Conservation (phyloP, 64 coral and sea anemone species). For the Pocillopora damicornis region DNA sequence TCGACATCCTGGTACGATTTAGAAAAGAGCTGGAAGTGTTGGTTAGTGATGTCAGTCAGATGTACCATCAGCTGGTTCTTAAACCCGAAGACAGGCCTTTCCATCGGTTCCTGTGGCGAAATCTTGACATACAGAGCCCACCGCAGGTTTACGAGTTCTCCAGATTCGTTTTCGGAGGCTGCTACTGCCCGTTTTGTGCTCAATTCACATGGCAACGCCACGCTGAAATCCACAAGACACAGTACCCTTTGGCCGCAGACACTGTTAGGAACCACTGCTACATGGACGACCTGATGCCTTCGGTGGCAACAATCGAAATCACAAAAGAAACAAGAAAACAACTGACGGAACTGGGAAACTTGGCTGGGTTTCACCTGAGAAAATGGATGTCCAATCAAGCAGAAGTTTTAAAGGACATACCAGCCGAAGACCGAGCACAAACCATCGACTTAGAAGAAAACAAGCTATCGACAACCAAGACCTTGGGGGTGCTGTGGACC, state of each 20-base stretch:
- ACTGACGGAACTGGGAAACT: slow-evolving; percentile 32
- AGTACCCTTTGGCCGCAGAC: slow-evolving; percentile 50
- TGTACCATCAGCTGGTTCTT: slow-evolving; percentile 70
- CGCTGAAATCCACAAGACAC: slow-evolving; percentile 24
- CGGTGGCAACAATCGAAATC: slow-evolving; percentile 16
- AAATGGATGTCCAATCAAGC: slow-evolving; percentile 62
- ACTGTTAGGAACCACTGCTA: slow-evolving; percentile 33
- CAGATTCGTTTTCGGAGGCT: slow-evolving; percentile 70
- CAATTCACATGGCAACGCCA: slow-evolving; percentile 71
- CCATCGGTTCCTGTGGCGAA: slow-evolving; percentile 70
- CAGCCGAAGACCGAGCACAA: too few relatives aligned
- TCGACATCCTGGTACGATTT: slow-evolving; percentile 64
- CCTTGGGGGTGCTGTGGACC: background rate
- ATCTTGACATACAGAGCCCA: slow-evolving; percentile 14
- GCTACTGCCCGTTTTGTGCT: slow-evolving; percentile 75
- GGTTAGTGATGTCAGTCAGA: slow-evolving; percentile 76
- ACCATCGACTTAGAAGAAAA: too few relatives aligned
- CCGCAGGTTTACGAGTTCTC: slow-evolving; percentile 40
- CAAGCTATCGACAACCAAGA: too few relatives aligned
- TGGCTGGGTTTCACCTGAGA: background rate
- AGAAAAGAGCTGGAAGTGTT: slow-evolving; percentile 52
- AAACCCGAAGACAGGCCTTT: slow-evolving; percentile 46
- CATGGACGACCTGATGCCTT: slow-evolving; percentile 50
- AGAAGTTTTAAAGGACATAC: slow-evolving; percentile 35
- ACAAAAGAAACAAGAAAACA: slow-evolving; percentile 30